Percentiles rank a stretch among this genome's conserved stretches.
phyloP scores from a whole-genome alignment of 2,888 invertebrate genomes.

The Drosophila ezoana region DNA sequence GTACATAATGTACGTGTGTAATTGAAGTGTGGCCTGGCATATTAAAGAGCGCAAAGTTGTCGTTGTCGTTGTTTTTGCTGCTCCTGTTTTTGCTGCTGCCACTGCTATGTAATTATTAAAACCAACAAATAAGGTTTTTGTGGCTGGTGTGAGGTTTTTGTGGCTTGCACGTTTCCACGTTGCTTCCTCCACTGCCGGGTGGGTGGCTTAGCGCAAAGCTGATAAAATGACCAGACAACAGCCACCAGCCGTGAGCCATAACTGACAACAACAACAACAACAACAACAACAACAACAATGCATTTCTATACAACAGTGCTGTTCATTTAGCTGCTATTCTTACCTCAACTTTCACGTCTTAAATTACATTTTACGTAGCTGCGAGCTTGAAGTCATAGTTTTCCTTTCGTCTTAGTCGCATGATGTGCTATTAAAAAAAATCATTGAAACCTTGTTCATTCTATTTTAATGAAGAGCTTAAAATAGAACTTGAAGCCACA shows the following conservation, averaged over 20 bases:
- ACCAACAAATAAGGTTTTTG: slow-evolving; percentile 79
- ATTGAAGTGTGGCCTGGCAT: slow-evolving; percentile 75
- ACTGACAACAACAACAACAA: slow-evolving; percentile 37
- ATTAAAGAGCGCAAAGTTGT: slow-evolving; percentile 60
- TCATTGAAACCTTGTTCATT: no score
- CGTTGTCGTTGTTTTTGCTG: slow-evolving; percentile 13
- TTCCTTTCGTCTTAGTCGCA: no score
- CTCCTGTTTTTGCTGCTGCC: slow-evolving; percentile 17
- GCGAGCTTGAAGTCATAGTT: no score
- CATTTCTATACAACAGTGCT: slow-evolving; percentile 24
- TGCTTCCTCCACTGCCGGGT: slow-evolving; percentile 10
- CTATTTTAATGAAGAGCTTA: no score
- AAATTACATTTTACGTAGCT: no score
- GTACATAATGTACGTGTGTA: slow-evolving; percentile 64
- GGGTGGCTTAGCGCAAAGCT: slow-evolving; percentile 50
- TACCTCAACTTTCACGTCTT: no score
- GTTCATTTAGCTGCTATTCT: slow-evolving; percentile 21
- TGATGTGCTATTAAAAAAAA: no score
- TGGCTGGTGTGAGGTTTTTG: slow-evolving; percentile 47
- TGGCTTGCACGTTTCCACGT: slow-evolving; percentile 19
- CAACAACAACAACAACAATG: slow-evolving; percentile 42
- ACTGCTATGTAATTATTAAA: slow-evolving; percentile 78
- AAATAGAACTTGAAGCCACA: no score
- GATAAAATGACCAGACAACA: slow-evolving; percentile 39
- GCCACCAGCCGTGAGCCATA: slow-evolving; percentile 14